phyloP scores from a whole-genome alignment of 1,140 invertebrate genomes.

The Danaus melanippus region DNA sequence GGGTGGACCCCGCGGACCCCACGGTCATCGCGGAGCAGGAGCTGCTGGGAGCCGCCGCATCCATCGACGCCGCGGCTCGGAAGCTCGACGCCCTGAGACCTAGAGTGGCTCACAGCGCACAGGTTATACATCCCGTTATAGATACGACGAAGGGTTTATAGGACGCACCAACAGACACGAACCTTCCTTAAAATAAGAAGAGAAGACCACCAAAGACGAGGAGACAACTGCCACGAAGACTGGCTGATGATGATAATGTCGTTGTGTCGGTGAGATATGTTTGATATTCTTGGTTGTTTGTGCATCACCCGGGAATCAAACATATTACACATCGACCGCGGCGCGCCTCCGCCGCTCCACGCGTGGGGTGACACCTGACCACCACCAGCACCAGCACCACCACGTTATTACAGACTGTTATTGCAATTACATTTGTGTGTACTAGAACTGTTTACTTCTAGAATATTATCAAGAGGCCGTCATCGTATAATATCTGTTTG shows the following conservation, averaged over 20 bases:
- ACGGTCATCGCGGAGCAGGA: conserved; percentile 99
- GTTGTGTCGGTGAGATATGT: conserved; percentile 93
- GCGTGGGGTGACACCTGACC: no score
- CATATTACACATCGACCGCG: conserved; percentile 91
- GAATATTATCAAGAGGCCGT: no score
- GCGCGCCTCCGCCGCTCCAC: conserved; percentile 8
- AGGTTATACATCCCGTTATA: conserved; percentile 24
- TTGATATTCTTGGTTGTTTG: conserved; percentile 99
- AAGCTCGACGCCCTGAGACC: conserved; percentile 94
- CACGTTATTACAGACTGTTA: no score
- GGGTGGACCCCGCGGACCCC: conserved; percentile 97
- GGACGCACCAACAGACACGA: background rate
- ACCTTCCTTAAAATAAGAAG: conserved; percentile 4
- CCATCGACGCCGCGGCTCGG: conserved; percentile 97
- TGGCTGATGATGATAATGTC: conserved; percentile 18
- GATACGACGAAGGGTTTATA: no score
- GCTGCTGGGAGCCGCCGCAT: conserved; percentile 95
- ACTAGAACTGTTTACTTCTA: no score
- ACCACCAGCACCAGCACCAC: no score
- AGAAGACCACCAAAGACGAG: conserved; percentile 10
- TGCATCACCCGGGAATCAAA: conserved; percentile 98
- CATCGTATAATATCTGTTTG: no score
- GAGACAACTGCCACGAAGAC: conserved; percentile 13
- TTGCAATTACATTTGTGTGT: no score
- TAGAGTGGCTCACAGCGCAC: conserved; percentile 75